Evolutionary conservation across 2,888 invertebrate genomes (phyloP), one percentile per base, ranked within the genome.

Genomic region (Ectobius pallidus): DNA sequence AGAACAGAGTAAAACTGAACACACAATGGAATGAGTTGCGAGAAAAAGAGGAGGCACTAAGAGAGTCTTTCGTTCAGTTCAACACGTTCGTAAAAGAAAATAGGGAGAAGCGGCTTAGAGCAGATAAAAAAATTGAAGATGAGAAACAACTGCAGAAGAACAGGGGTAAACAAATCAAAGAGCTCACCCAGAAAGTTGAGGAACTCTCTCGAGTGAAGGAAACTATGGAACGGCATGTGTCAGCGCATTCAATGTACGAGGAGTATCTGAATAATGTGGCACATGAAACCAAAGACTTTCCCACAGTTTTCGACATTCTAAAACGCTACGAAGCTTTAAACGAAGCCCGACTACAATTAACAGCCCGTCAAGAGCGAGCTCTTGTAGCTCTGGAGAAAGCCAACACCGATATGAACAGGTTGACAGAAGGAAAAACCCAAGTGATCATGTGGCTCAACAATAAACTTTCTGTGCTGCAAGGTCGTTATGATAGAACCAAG

Each of bases 241-340:
- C 82, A 42, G 85, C 87, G 61, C 89, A 89, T 77, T 85, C 84
- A 27, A 86, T 88, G 62, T 90, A 89, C 71, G 87, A 87, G 83
- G 85, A 87, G 71, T 91, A 87, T 77, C 80, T 91, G 58, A 85
- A 86, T 81, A 83, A 83, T 0, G 87, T 90, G 0, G 86, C 89
- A 0, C 84, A 83, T 1, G 83, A 83, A 34, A 86, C 86, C 27
- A 83, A 84, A 0, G 86, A 88, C 70, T 90, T 89, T 78, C 85
- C 86, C 76, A 86, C 86, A 72, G 86, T 89, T 0, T 79, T 85
- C 58, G 89, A 89, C 69, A 86, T 90, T n/a, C 83, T 90, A 62
- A 88, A 89, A 78, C 84, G 89, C 71, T 90, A 89, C 77, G 88
- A 90, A 80, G 87, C 89, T 2, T 81, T 90, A 49, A 84, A 87